Percentiles rank a stretch among this genome's conserved stretches.
These are phyloP conservation scores for Unio delphinus DNA, from an alignment of 2,888 invertebrate genomes.

Conservation along the genomic window DNA sequence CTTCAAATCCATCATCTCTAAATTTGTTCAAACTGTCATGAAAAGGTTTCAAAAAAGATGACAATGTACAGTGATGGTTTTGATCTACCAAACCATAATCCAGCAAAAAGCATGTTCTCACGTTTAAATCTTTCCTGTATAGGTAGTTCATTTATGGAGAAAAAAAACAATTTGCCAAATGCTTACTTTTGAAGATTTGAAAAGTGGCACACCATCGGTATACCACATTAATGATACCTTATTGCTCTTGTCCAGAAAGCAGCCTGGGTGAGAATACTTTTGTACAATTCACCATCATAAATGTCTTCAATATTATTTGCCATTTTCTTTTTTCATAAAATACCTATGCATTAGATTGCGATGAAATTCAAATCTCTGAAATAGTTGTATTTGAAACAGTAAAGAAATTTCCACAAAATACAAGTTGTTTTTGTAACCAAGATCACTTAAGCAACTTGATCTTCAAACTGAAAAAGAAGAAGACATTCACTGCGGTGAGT, in stretches of 20 bases:
- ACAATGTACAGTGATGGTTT: slow-evolving; percentile 20
- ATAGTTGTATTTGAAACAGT: slow-evolving; percentile 15
- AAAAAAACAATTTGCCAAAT: slow-evolving; percentile 20
- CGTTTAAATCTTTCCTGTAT: too few species aligned
- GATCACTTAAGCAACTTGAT: too few species aligned
- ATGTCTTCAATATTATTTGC: slow-evolving; percentile 19
- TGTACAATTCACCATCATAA: slow-evolving; percentile 23
- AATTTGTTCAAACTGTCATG: slow-evolving; percentile 5
- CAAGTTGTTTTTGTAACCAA: slow-evolving; percentile 1
- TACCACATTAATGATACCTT: too few species aligned
- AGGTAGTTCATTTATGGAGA: slow-evolving; percentile 21
- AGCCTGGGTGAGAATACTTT: slow-evolving; percentile 5
- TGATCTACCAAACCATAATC: slow-evolving; percentile 21
- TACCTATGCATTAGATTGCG: slow-evolving; percentile 9
- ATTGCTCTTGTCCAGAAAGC: too few species aligned
- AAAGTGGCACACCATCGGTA: slow-evolving; percentile 29
- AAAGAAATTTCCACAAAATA: slow-evolving; percentile 29
- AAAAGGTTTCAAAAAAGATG: too few species aligned
- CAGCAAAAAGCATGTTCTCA: too few species aligned
- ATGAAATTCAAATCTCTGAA: neutral
- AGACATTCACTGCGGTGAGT: too few species aligned
- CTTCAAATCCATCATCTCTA: too few species aligned
- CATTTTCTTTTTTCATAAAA: slow-evolving; percentile 8
- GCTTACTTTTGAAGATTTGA: slow-evolving; percentile 26
- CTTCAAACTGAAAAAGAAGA: too few species aligned